Evolutionary conservation across 2,797 vertebrate genomes (phyloP), one percentile per base, ranked within the genome.

Genomic region (Arrhamphus sclerolepis): DNA sequence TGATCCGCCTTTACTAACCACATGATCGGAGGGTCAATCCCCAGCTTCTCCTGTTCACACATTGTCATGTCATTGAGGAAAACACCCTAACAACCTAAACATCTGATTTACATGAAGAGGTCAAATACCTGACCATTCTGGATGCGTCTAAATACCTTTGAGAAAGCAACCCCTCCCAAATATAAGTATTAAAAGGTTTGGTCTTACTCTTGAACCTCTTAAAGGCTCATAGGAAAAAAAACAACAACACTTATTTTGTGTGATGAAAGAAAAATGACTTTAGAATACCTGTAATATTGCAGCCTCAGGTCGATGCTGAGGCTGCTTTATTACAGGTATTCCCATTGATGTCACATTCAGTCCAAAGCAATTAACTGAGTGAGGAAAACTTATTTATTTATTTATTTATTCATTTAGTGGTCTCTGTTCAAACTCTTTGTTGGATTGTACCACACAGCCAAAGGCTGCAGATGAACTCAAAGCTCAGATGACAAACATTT

Each of bases 401-500:
- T n/a, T n/a, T n/a, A n/a, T n/a, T n/a, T n/a, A n/a, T n/a, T n/a
- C n/a, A n/a, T n/a, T n/a, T n/a, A n/a, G n/a, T n/a, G n/a, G n/a
- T n/a, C n/a, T n/a, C n/a, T n/a, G n/a, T n/a, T n/a, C n/a, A n/a
- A n/a, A n/a, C n/a, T 26, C 6, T 26, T 26, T 26, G 2, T 26
- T 26, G 24, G 24, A 26, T 26, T 2, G 24, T 26, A 26, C 6
- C 24, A 26, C 24, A 26, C 21, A 22, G 3, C 7, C 42, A 47
- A n/a, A n/a, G 7, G 11, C 24, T 22, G 47, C 38, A 48, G 21
- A 49, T 28, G 11, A 51, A 38, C 10, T 52, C 7, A 52, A 46
- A 18, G 18, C 21, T 58, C n/a, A 46, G 24, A 26, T 29, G 42
- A 10, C 22, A 52, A 70, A 46, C 4, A 22, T 54, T 50, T 57